Base-by-base conservation (phyloP, 2,888 invertebrate genomes). In the Meghimatium bilineatum region DNA sequence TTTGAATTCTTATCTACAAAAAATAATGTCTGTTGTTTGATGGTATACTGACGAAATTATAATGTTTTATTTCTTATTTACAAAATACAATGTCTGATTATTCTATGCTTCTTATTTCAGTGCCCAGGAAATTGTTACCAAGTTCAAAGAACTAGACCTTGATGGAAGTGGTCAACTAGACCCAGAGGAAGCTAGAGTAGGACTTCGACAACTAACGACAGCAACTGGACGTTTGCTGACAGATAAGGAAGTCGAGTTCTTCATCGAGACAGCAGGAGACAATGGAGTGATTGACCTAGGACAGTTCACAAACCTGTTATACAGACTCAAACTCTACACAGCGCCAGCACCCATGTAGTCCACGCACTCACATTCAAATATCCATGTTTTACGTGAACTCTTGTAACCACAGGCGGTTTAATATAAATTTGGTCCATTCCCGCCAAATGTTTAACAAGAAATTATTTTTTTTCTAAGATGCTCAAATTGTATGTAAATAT, bases 231-330 rank as follows among this genome's bases (percentile, higher is more conserved):
- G 91, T 38, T 20, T 49, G 10, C 86, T 92, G 44, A 90, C 91
- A 63, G 91, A 91, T 23, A 91, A 91, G 83, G 93, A 93, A 86
- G 89, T 93, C 10, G 92, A 92, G 34, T 93, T 93, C 87, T 93
- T 93, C 88, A 84, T 93, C 71, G 90, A 91, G 72, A 91, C 92
- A 20, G 90, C 92, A 6, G 91, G 90, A 29, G 92, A 92, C 10
- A 90, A 92, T 71, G 91, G 91, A 5, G 87, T 88, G 52, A 92
- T 93, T 26, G 92, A 93, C 82, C 86, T 93, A n/a, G 92, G 92
- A 17, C 87, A 90, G 23, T 93, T 93, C 83, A 91, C 90, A 23
- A 90, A 89, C 77, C 86, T 93, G 75, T 86, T 93, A 52, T 90
- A 90, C 84, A 86, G 92, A 60, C 87, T 93, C 52, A 92, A 92